Evolutionary conservation across 2,888 invertebrate genomes (phyloP), one percentile per base, ranked within the genome.

Genomic region (Aporophyla nigra): DNA sequence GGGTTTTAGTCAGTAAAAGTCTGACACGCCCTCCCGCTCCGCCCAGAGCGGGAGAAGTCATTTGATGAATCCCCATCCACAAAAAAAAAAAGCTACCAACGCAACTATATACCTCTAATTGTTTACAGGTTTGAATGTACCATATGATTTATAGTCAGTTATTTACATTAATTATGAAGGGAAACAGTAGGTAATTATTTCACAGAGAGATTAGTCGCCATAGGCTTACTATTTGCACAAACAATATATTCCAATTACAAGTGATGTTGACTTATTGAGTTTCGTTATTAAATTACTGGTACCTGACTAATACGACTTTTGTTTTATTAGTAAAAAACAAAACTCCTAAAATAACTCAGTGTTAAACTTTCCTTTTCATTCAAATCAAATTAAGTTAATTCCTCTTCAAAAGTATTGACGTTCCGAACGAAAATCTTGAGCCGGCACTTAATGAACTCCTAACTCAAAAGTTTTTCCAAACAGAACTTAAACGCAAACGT

Each of bases 361-460:
- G 56, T 33, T 74, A 19, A 74, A 84, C 74, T 82, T 85, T 73
- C 27, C 51, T 73, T 58, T 82, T 75, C 75, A 75, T 49, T 78
- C 65, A 75, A 67, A 75, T 82, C 82, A 63, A 73, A 84, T 77
- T 33, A 83, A 73, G 46, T 75, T 74, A 49, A 84, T 77, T 73
- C 59, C 49, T 56, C 77, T 78, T 79, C 62, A 66, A 78, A 79
- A 83, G 74, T 78, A 78, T 80, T 80, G 66, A 80, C 76, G 73
- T 66, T 69, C 46, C 46, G 43, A 71, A 66, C 73, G 72, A 78
- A 76, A 61, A 68, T 74, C 69, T 73, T 49, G 80, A 79, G 74
- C 78, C 70, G 71, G 67, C 74, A 63, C 67, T 80, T 88, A 86
- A 88, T 86, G 85, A 88, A 86, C 85, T 81, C 76, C 72, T 82